phyloP scores from a whole-genome alignment of 1,140 invertebrate genomes.

The Vanessa atalanta region DNA sequence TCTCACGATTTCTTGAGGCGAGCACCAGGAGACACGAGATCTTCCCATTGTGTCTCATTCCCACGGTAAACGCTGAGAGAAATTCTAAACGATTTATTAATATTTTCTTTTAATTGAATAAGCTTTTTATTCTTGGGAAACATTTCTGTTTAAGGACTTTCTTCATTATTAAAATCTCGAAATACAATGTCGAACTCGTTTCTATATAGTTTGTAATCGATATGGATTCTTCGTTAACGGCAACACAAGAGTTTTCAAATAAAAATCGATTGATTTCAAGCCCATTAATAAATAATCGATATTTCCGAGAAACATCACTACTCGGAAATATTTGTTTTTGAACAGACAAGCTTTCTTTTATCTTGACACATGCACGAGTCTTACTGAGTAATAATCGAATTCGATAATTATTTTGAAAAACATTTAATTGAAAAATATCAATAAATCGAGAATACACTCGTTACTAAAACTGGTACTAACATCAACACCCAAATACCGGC shows the following conservation, averaged over 20 bases:
- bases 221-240: conserved; percentile 30
- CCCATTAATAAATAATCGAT: background rate
- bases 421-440: background rate
- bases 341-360: background rate
- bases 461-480: conserved; percentile 1
- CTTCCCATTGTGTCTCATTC: conserved; percentile 67
- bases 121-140: conserved; percentile 25
- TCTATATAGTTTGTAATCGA: conserved; percentile 48
- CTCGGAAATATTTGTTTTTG: conserved; percentile 13
- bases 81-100: conserved; percentile 62
- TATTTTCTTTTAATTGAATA: conserved; percentile 48
- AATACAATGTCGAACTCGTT: background rate
- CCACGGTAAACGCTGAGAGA: conserved; percentile 57
- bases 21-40: conserved; percentile 53
- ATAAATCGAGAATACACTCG: background rate
- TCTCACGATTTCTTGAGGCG: conserved; percentile 67
- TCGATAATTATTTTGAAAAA: background rate
- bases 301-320: conserved; percentile 10
- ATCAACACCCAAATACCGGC: conserved; percentile 17
- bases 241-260: conserved; percentile 18
- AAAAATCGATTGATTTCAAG: conserved; percentile 15
- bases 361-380: too few relatives aligned
- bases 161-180: background rate
- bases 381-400: background rate
- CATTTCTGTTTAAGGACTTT: conserved; percentile 15